Percentiles rank a stretch among this genome's conserved stretches.
Evolutionary conservation across 2,888 invertebrate species (phyloP).

Genomic region (Rutpela maculata): DNA sequence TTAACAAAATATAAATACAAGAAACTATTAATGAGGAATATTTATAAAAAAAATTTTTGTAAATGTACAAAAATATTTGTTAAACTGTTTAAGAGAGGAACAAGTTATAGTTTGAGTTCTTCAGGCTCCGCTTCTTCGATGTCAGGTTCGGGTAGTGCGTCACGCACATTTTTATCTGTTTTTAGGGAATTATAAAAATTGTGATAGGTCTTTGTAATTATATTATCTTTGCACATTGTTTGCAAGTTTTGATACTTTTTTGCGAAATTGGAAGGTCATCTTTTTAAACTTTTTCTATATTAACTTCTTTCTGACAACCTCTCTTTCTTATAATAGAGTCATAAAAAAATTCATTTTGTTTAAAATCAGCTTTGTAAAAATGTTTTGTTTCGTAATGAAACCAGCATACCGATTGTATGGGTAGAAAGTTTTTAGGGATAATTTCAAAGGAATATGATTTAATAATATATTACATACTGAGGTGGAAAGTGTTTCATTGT

Average conservation of each 20-base stretch:
- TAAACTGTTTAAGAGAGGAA: too few relatives aligned
- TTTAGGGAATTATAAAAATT: too few relatives aligned
- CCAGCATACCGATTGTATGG: constrained; percentile 15
- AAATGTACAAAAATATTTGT: constrained; percentile 16
- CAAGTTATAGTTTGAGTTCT: too few relatives aligned
- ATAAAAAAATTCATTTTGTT: not conserved
- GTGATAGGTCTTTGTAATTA: too few relatives aligned
- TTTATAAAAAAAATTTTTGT: not conserved
- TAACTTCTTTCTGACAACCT: constrained; percentile 4
- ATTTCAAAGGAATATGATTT: constrained; percentile 1
- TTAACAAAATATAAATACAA: too few relatives aligned
- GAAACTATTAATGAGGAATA: constrained; percentile 11
- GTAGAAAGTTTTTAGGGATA: constrained; percentile 1
- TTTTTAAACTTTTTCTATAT: not conserved
- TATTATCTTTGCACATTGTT: too few relatives aligned
- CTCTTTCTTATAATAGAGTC: constrained; percentile 23
- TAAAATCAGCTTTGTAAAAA: constrained; percentile 20
- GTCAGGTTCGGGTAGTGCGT: too few relatives aligned
- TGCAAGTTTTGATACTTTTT: constrained; percentile 14
- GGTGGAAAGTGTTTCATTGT: too few relatives aligned
- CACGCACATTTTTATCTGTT: too few relatives aligned
- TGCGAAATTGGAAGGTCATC: constrained; percentile 3
- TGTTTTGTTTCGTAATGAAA: not conserved
- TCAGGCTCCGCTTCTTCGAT: too few relatives aligned
- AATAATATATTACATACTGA: too few relatives aligned